These are phyloP conservation scores for Bursaphelenchus okinawaensis DNA, from an alignment of 2,888 invertebrate genomes.

Conservation along the genomic window DNA sequence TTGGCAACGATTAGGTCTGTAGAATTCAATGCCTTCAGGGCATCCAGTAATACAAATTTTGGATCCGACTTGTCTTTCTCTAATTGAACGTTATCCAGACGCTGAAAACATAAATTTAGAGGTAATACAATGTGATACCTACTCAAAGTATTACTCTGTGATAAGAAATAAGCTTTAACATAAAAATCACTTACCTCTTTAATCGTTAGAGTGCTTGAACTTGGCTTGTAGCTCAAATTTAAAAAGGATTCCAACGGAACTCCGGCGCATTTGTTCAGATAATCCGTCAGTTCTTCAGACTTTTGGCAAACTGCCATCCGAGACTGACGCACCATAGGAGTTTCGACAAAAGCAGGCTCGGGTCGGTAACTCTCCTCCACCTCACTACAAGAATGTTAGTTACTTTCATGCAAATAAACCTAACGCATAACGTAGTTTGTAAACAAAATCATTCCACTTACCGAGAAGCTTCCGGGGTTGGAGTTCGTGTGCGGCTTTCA, in stretches of 20 bases:
- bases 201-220: not conserved
- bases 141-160: too few relatives aligned
- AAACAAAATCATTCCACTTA: not conserved
- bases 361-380: not conserved
- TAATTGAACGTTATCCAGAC: not conserved
- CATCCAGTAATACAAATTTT: constrained; percentile 1
- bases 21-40: constrained; percentile 1
- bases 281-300: constrained; percentile 5
- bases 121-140: too few relatives aligned
- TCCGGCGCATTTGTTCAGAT: not conserved
- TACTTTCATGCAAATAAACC: not conserved
- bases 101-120: not conserved
- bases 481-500: not conserved
- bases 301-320: not conserved
- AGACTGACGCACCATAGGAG: constrained; percentile 9
- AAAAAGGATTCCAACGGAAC: constrained; percentile 10
- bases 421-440: not conserved
- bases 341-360: constrained; percentile 9
- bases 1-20: constrained; percentile 6
- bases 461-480: not conserved
- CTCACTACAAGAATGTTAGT: not conserved
- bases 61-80: constrained; percentile 1
- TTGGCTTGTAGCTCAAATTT: not conserved
- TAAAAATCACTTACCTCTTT: not conserved
- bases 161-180: too few relatives aligned